These are phyloP conservation scores for Tachysurus vachellii DNA, from an alignment of 2,113 vertebrate species.

Conservation along the genomic window DNA sequence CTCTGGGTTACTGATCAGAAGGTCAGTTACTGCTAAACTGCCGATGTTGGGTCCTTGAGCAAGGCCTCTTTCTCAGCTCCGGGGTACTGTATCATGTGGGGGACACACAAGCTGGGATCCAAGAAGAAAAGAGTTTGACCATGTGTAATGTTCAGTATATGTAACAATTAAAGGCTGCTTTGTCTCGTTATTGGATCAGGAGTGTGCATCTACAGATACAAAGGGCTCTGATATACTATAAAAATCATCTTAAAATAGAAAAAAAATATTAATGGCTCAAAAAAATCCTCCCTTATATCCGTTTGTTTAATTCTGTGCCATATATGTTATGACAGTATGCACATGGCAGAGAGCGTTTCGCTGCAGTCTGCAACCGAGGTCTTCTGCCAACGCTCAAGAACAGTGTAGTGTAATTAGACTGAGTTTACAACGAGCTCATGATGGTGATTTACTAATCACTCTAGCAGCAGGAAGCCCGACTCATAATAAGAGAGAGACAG, in stretches of 20 bases:
- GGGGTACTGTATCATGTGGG: too few species aligned
- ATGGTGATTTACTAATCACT: slow-evolving; percentile 49
- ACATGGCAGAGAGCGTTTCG: neutral
- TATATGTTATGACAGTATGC: slow-evolving; percentile 11
- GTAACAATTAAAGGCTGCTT: too few species aligned
- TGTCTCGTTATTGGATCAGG: neutral
- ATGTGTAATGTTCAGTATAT: too few species aligned
- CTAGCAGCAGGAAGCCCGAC: slow-evolving; percentile 40
- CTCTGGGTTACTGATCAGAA: too few species aligned
- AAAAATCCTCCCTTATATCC: neutral
- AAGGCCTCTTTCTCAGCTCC: too few species aligned
- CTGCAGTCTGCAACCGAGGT: slow-evolving; percentile 28
- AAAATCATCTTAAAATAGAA: too few species aligned
- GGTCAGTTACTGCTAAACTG: too few species aligned
- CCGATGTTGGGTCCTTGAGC: too few species aligned
- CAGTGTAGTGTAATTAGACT: slow-evolving; percentile 42
- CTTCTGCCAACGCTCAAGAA: slow-evolving; percentile 29
- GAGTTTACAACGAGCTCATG: slow-evolving; percentile 37
- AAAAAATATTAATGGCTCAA: neutral
- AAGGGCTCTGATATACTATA: neutral
- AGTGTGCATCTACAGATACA: neutral
- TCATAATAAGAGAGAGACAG: slow-evolving; percentile 35
- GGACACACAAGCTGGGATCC: too few species aligned
- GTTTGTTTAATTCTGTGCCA: neutral
- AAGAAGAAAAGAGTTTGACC: too few species aligned